Conservation (phyloP, 2,113 vertebrate genomes). For the Odocoileus hemionus region DNA sequence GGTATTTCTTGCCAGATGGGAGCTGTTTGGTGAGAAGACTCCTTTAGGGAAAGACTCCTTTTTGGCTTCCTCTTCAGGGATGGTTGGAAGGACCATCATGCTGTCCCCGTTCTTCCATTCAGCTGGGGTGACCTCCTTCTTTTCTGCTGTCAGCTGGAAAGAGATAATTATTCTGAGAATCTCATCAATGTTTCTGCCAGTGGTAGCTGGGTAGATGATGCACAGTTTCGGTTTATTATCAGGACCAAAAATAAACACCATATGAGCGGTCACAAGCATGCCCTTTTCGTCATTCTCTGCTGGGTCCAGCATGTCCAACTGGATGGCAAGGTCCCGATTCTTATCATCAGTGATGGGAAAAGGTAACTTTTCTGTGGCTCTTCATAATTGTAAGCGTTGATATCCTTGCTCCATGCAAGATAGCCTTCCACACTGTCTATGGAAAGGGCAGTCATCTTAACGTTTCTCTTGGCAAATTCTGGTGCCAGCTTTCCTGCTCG, state of each 20-base stretch:
- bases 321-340: slow-evolving; percentile 86
- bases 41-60: slow-evolving; percentile 87
- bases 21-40: slow-evolving; percentile 88
- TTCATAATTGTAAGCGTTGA: slow-evolving; percentile 83
- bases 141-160: slow-evolving; percentile 92
- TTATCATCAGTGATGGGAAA: slow-evolving; percentile 97
- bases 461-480: slow-evolving; percentile 89
- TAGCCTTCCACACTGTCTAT: slow-evolving; percentile 94
- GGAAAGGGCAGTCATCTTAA: slow-evolving; percentile 96
- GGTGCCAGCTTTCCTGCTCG: slow-evolving; percentile 83
- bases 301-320: slow-evolving; percentile 95
- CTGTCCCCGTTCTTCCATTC: slow-evolving; percentile 94
- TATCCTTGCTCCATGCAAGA: slow-evolving; percentile 93
- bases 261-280: slow-evolving; percentile 91
- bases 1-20: slow-evolving; percentile 93
- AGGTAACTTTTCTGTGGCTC: slow-evolving; percentile 81
- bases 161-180: slow-evolving; percentile 93
- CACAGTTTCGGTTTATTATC: slow-evolving; percentile 97
- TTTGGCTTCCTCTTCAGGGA: slow-evolving; percentile 89
- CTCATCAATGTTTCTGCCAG: slow-evolving; percentile 96
- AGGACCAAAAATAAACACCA: slow-evolving; percentile 94
- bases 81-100: slow-evolving; percentile 92
- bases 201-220: slow-evolving; percentile 96
- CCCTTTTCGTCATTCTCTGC: slow-evolving; percentile 90
- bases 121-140: slow-evolving; percentile 93